Percentiles rank a stretch among this genome's conserved stretches.
Evolutionary conservation across 2,113 vertebrate species (phyloP).

Genomic region (Gymnogyps californianus): DNA sequence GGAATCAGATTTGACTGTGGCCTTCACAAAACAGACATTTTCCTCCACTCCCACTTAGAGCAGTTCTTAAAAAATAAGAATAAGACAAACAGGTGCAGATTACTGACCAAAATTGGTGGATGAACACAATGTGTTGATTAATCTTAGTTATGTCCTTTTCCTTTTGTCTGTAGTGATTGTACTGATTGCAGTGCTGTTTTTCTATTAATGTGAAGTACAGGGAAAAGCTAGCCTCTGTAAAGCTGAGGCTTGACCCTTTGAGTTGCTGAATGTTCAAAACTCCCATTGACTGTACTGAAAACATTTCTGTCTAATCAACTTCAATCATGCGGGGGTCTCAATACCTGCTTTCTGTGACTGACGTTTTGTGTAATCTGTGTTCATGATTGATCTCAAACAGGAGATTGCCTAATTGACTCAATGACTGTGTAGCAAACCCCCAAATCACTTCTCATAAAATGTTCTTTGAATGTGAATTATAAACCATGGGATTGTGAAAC

Average conservation of each 20-base stretch:
- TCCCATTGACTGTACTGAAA: neutral
- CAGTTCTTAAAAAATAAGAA: neutral
- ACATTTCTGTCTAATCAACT: neutral
- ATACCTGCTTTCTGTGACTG: neutral
- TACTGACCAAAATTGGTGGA: neutral
- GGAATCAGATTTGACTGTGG: neutral
- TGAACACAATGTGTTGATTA: neutral
- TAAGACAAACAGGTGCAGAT: neutral
- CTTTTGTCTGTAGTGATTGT: neutral
- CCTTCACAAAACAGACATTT: neutral
- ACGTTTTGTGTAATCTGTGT: neutral
- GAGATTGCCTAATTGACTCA: neutral
- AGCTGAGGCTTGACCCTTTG: neutral
- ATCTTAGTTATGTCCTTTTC: neutral
- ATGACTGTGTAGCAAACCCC: neutral
- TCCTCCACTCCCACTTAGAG: neutral
- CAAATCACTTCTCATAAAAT: neutral
- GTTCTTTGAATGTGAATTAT: neutral
- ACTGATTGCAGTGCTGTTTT: neutral
- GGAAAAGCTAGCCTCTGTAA: neutral
- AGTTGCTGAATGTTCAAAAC: neutral
- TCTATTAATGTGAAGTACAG: neutral
- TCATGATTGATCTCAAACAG: neutral
- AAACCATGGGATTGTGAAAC: neutral
- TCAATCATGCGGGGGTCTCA: neutral